A percentile compares a stretch with the other conserved stretches of the same genome.
These are phyloP conservation scores for Diglossa cyanea DNA, from an alignment of 2,797 vertebrate genomes.

Conservation along the genomic window DNA sequence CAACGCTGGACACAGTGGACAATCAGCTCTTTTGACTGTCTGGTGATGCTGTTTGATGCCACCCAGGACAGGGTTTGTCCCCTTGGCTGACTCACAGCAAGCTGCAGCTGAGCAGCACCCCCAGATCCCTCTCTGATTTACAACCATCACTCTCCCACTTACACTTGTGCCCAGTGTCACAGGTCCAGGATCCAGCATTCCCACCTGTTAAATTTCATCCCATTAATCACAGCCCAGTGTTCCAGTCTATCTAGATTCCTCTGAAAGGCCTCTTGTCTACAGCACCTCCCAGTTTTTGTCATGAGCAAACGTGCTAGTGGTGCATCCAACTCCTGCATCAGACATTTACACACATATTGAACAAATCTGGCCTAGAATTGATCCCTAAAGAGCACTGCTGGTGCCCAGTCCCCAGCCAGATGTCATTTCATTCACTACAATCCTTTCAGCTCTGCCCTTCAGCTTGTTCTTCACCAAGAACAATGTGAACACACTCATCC, in stretches of 20 bases:
- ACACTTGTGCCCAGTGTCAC: not conserved
- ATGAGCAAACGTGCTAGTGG: rapidly evolving
- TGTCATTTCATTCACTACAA: not conserved
- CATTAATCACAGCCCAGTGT: not conserved
- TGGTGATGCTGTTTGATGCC: not conserved
- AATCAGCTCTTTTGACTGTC: not conserved
- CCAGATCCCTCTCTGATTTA: not conserved
- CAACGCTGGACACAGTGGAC: not conserved
- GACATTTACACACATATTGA: not conserved
- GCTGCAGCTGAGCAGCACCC: not conserved
- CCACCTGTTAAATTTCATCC: not conserved
- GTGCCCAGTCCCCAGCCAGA: not conserved
- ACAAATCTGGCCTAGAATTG: not conserved
- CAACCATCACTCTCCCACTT: not conserved
- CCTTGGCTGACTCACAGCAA: not conserved
- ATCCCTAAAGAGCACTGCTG: not conserved
- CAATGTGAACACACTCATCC: not conserved
- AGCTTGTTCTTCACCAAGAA: not conserved
- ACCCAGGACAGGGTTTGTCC: not conserved
- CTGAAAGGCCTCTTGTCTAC: not conserved
- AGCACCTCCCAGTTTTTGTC: not conserved
- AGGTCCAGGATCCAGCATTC: not conserved
- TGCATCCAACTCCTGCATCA: not conserved
- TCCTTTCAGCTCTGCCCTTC: not conserved
- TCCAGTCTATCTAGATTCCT: not conserved